phyloP scores from a whole-genome alignment of 2,888 invertebrate species.

The Deroplatys truncata region DNA sequence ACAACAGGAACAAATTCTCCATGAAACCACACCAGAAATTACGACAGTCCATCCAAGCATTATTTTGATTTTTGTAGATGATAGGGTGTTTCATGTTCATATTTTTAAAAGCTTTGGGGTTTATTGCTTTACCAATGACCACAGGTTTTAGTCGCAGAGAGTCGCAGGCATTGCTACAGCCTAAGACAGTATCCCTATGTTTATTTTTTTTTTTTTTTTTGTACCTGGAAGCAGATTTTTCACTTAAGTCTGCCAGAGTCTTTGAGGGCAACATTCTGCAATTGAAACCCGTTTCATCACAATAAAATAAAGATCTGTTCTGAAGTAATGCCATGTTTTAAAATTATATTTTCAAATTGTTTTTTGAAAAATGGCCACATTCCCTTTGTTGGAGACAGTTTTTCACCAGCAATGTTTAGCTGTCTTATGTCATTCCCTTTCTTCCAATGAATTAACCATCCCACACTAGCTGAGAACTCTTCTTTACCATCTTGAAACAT shows the following conservation, averaged over 20 bases:
- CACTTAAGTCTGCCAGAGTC: neutral
- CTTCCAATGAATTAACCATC: no score
- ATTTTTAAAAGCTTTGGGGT: neutral
- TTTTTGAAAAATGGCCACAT: no score
- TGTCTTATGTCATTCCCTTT: no score
- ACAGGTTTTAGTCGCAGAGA: neutral
- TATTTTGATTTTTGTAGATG: neutral
- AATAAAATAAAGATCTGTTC: no score
- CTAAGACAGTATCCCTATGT: neutral
- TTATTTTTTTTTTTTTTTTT: no score
- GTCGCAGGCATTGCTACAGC: neutral
- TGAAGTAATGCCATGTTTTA: neutral
- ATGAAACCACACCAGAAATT: neutral
- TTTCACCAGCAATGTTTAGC: no score
- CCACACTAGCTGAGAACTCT: no score
- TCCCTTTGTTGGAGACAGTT: no score
- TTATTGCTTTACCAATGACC: neutral
- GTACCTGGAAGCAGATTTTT: neutral
- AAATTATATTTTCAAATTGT: no score
- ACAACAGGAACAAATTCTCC: neutral
- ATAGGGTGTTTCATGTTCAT: neutral
- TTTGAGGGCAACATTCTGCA: neutral
- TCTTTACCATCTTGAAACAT: no score
- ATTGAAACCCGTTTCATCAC: neutral
- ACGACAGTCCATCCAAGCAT: neutral